Percentiles rank a stretch among this genome's conserved stretches.
Conservation (phyloP, 2,888 invertebrate species). For the Callinectes sapidus region DNA sequence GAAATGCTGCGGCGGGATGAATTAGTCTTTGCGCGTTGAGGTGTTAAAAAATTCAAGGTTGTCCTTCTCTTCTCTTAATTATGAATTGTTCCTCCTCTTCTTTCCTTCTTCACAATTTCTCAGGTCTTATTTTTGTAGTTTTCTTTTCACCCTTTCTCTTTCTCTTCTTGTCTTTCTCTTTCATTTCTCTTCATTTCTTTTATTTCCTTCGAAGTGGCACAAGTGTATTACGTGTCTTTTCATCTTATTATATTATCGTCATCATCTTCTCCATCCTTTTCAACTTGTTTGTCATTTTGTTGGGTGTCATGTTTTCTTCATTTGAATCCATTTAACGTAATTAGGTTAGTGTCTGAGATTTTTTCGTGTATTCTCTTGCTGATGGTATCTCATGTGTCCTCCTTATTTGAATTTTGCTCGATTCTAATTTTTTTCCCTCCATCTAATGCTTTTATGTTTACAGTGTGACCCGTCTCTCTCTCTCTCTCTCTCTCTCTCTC, state of each 20-base stretch:
- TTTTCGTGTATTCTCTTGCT: no score
- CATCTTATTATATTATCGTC: neutral
- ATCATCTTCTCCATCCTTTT: no score
- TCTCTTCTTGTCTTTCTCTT: neutral
- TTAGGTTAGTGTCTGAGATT: no score
- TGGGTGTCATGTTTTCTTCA: neutral
- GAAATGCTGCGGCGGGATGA: constrained; percentile 14
- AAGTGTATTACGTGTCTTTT: neutral
- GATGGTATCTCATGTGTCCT: no score
- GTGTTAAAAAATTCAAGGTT: neutral
- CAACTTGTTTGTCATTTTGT: neutral
- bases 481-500: no score
- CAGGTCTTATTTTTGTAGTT: neutral
- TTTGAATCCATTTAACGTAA: neutral
- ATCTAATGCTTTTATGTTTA: no score
- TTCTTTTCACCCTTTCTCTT: neutral
- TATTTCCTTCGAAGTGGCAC: neutral
- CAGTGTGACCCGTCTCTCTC: no score
- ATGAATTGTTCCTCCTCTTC: neutral
- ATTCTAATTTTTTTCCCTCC: no score
- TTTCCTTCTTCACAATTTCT: neutral
- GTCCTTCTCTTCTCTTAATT: neutral
- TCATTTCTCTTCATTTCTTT: neutral
- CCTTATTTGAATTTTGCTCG: no score
- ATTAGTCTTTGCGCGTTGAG: constrained; percentile 3